Evolutionary conservation across 2,113 vertebrate genomes (phyloP), one percentile per base, ranked within the genome.

Genomic region (Polyodon spathula): DNA sequence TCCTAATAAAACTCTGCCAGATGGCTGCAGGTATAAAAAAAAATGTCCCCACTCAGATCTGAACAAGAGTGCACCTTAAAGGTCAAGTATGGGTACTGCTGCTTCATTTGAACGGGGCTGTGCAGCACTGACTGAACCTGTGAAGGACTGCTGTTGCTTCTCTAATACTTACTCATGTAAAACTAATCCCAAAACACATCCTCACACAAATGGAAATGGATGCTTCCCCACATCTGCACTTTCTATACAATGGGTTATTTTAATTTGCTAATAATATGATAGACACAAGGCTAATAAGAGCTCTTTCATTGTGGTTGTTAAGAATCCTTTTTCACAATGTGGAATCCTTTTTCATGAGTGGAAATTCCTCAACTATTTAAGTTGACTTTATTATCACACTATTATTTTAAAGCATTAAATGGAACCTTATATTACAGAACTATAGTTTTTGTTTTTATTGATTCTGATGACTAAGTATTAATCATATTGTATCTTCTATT

Each of bases 231-330:
- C 9, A 40, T 17, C 9, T 48, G 9, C 54, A 40, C 37, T 41
- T 48, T 56, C 39, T 16, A 54, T 17, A 12, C 40, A 3, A 44
- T 41, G 16, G 11, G 46, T 41, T 63, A 42, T 50, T 63, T 48
- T 11, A 40, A 52, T 11, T 14, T 17, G 37, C 4, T 9, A 57
- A 37, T 15, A 63, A 12, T 43, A 8, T 44, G 40, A 37, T 38
- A 38, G 7, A 16, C 41, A 63, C 27, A 40, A 50, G n/a, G n/a
- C 38, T 63, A 63, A 51, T 58, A 50, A 63, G 48, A 62, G 61
- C 17, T 42, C n/a, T 27, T 62, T 46, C 15, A 46, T n/a, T n/a
- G 40, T 41, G 46, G 11, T 4, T 10, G 46, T 50, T 14, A 50
- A 50, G 11, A 8, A n/a, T n/a, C n/a, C n/a, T n/a, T n/a, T n/a